Evolutionary conservation across 2,888 invertebrate species (phyloP), one percentile per base, ranked within the genome.

Genomic region (Entomobrya proxima): DNA sequence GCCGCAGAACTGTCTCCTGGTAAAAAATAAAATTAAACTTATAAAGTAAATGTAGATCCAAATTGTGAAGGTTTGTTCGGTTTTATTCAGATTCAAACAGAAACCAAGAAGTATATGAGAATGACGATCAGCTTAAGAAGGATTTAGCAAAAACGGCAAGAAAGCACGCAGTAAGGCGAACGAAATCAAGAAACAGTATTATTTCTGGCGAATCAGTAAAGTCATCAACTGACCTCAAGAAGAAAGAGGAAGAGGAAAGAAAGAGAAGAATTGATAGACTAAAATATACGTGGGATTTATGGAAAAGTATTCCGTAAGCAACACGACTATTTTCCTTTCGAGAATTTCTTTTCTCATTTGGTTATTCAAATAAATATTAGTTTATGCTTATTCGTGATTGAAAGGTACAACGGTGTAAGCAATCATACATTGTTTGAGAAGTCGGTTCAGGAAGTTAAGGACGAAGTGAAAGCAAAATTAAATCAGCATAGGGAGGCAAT

Each of bases 291-390:
- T 85, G 86, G 81, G 84, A 81, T n/a, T 35, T 88, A 27, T 88
- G 88, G 88, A 79, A 88, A 64, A 77, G 67, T 50, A 72, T 86
- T 52, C 88, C 88, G 87, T 88, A 55, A 82, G 86, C 58, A 15
- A 27, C 6, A 24, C n/a, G 7, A 9, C 4, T 11, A 52, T 30
- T 30, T 58, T 2, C 3, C n/a, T 47, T 9, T 37, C 6, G 11
- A 7, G 5, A 6, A 52, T n/a, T 52, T 52, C 4, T 18, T 11
- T 52, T n/a, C 52, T 18, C n/a, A 47, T n/a, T 37, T 47, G 61
- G 21, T n/a, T 67, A 15, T 18, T 4, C 37, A 18, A 13, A 27
- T 44, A 72, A 75, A 35, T 77, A 47, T 40, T 40, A 21, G 21
- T 44, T 40, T 32, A 75, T 30, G 21, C 21, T 32, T 52, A 52